Conservation (phyloP, 2,113 vertebrate genomes). For the Corythornis madagascariensis region DNA sequence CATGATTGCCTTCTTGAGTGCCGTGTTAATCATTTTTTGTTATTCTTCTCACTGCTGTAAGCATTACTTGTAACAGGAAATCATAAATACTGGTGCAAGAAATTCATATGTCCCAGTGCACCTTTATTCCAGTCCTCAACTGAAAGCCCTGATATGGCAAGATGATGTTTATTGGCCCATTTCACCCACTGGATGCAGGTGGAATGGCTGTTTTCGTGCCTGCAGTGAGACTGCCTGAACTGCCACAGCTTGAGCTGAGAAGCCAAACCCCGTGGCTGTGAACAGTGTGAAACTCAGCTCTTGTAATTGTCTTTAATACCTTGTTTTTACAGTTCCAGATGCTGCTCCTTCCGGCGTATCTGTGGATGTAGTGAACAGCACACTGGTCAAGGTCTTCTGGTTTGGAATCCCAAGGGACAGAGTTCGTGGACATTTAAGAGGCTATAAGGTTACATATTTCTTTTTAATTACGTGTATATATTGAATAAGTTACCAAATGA, state of each 20-base stretch:
- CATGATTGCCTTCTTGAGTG: slow-evolving; percentile 40
- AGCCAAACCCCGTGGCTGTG: neutral
- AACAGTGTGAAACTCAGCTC: neutral
- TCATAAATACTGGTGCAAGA: slow-evolving; percentile 33
- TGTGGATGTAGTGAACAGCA: slow-evolving; percentile 87
- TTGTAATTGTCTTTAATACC: neutral
- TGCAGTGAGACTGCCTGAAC: neutral
- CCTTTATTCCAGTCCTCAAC: neutral
- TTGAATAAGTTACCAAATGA: neutral
- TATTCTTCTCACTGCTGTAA: slow-evolving; percentile 50
- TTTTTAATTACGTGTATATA: neutral
- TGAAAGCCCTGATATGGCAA: neutral
- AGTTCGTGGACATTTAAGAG: slow-evolving; percentile 90
- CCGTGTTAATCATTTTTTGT: slow-evolving; percentile 25
- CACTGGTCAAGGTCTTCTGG: slow-evolving; percentile 88
- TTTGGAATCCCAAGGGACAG: slow-evolving; percentile 87
- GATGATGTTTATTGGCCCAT: slow-evolving; percentile 9
- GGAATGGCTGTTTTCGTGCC: neutral
- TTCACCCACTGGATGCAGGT: neutral
- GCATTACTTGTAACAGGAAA: slow-evolving; percentile 57
- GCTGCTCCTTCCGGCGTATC: slow-evolving; percentile 84
- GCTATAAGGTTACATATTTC: slow-evolving; percentile 88
- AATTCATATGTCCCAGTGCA: slow-evolving; percentile 32
- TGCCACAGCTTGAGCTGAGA: neutral
- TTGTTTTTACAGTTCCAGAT: slow-evolving; percentile 84